Percentiles rank a stretch among this genome's conserved stretches.
Conservation (phyloP, 2,888 invertebrate species). For the Limnephilus marmoratus region DNA sequence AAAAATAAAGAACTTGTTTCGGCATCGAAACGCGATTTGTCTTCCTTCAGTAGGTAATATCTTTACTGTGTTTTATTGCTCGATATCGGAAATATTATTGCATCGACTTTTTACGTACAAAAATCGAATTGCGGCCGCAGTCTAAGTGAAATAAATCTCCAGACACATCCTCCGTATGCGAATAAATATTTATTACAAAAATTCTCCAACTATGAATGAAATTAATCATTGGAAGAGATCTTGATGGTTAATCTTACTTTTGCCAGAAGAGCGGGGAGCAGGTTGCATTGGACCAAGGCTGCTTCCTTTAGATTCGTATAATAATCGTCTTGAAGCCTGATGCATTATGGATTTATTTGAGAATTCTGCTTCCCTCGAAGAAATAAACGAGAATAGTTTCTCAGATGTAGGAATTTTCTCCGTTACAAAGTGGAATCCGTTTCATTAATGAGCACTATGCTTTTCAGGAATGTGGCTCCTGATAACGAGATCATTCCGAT, state of each 20-base stretch:
- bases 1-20: neutral
- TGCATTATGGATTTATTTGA: conserved; percentile 34
- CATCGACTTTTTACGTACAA: neutral
- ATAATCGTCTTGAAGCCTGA: conserved; percentile 6
- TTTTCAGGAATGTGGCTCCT: conserved; percentile 8
- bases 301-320: neutral
- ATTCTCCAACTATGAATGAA: neutral
- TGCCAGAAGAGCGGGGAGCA: neutral
- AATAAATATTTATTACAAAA: neutral
- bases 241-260: neutral
- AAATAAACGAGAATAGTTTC: conserved; percentile 28
- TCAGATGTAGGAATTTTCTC: conserved; percentile 19
- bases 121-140: neutral
- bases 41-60: neutral
- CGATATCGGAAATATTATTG: neutral
- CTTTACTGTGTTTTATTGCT: neutral
- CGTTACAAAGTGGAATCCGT: conserved; percentile 26
- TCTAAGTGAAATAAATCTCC: neutral
- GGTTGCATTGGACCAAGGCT: neutral
- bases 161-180: neutral
- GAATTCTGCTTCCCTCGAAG: conserved; percentile 12
- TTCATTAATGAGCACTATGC: conserved; percentile 27
- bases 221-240: neutral
- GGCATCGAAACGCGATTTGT: neutral
- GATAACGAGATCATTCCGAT: conserved; percentile 27